Evolutionary conservation across 2,797 vertebrate species (phyloP).

Genomic region (Furcifer pardalis): DNA sequence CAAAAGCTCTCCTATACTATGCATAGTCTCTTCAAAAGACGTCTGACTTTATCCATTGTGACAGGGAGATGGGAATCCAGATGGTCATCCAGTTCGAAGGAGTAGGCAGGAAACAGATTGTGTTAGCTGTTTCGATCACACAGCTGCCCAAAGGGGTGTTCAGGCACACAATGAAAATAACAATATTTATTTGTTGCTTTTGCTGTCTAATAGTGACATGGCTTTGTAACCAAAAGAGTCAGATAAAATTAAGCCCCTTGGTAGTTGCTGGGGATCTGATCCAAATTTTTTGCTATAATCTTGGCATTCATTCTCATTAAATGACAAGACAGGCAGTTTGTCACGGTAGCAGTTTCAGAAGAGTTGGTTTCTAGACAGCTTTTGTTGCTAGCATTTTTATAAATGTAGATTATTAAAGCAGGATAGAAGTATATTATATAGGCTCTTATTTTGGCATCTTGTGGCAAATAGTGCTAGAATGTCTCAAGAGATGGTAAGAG

Average conservation of each 20-base stretch:
- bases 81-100: not conserved
- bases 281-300: constrained; percentile 25
- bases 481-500: not conserved
- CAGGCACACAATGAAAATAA: not conserved
- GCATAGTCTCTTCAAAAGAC: constrained; percentile 42
- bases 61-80: constrained; percentile 35
- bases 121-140: not conserved
- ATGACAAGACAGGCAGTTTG: constrained; percentile 32
- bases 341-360: constrained; percentile 45
- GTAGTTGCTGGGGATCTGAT: not conserved
- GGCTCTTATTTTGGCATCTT: not conserved
- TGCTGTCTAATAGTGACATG: not conserved
- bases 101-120: constrained; percentile 14
- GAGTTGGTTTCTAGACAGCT: constrained; percentile 21
- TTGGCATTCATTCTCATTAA: constrained; percentile 37
- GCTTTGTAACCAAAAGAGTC: not conserved
- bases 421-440: not conserved
- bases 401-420: constrained; percentile 12
- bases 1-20: constrained; percentile 34
- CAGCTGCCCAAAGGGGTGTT: constrained; percentile 13
- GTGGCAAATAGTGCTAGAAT: constrained; percentile 1
- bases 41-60: constrained; percentile 17
- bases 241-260: not conserved
- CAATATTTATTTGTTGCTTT: not conserved
- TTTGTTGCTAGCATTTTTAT: constrained; percentile 36